Conservation (phyloP, 2,113 vertebrate species). For the Excalfactoria chinensis region DNA sequence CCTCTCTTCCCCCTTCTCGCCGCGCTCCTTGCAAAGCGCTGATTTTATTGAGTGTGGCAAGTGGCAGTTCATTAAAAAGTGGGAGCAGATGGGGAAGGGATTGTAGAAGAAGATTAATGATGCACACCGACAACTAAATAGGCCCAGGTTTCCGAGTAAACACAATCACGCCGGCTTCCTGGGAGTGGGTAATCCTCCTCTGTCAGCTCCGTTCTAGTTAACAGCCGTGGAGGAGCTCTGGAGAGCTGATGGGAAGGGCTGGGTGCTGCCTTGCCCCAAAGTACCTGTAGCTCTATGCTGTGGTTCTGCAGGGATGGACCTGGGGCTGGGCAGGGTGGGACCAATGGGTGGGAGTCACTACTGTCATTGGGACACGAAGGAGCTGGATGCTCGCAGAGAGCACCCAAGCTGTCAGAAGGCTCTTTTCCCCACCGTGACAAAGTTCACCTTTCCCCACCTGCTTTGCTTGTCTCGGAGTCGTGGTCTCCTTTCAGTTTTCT, state of each 20-base stretch:
- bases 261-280: neutral
- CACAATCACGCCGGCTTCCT: conserved; percentile 71
- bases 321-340: too few relatives aligned
- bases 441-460: neutral
- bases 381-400: neutral
- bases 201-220: conserved; percentile 71
- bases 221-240: neutral
- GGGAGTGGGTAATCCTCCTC: conserved; percentile 69
- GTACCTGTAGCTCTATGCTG: neutral
- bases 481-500: neutral
- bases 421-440: neutral
- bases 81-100: conserved; percentile 81
- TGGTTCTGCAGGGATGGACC: neutral
- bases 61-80: conserved; percentile 84
- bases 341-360: neutral
- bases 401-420: neutral
- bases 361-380: neutral
- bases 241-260: neutral
- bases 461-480: neutral
- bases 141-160: conserved; percentile 78
- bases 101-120: conserved; percentile 83
- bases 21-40: conserved; percentile 59
- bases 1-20: neutral
- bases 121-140: conserved; percentile 77
- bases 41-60: conserved; percentile 83